Percentiles rank a stretch among this genome's conserved stretches.
phyloP scores from a whole-genome alignment of 2,888 invertebrate species.

The Rapana venosa region DNA sequence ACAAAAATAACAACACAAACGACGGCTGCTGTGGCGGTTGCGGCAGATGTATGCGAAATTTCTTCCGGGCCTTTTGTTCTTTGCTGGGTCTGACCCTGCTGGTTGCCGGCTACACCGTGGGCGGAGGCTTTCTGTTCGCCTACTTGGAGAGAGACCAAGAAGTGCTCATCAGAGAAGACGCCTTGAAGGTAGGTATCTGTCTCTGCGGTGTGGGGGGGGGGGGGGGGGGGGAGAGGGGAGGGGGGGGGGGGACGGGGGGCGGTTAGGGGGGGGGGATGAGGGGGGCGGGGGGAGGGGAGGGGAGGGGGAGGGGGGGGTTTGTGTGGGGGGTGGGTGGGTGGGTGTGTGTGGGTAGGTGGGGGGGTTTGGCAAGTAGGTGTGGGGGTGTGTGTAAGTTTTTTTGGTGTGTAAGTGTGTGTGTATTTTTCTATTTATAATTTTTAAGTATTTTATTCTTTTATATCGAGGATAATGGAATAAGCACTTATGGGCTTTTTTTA shows the following conservation, averaged over 20 bases:
- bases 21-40: background rate
- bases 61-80: constrained; percentile 96
- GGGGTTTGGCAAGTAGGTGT: constrained; percentile 45
- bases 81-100: constrained; percentile 96
- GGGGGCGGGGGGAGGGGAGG: background rate
- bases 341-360: background rate
- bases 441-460: too few relatives aligned
- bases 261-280: background rate
- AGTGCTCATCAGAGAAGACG: constrained; percentile 55
- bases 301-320: background rate
- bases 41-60: constrained; percentile 75
- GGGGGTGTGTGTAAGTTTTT: background rate
- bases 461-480: too few relatives aligned
- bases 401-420: too few relatives aligned
- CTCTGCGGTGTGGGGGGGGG: background rate
- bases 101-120: constrained; percentile 92
- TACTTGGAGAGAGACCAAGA: constrained; percentile 82
- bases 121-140: constrained; percentile 94
- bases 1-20: background rate
- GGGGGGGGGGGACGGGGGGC: background rate
- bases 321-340: background rate
- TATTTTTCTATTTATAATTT: too few relatives aligned
- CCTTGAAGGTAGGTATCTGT: constrained; percentile 10
- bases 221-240: background rate
- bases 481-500: too few relatives aligned